Percentiles rank a stretch among this genome's conserved stretches.
Conservation (phyloP, 1,140 invertebrate genomes). For the Drosophila pruinosa region DNA sequence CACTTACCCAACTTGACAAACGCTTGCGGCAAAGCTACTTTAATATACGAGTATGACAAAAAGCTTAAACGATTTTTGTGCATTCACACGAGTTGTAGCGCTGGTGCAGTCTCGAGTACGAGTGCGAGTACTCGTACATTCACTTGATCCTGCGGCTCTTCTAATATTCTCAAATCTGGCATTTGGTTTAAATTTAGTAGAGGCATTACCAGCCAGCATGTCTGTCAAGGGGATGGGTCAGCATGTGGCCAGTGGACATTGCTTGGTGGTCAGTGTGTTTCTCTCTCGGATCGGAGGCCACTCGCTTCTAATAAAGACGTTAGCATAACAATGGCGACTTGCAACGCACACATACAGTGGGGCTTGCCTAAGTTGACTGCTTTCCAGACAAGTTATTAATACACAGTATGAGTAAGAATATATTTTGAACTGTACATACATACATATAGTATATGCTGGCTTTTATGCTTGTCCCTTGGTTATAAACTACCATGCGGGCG, state of each 20-base stretch:
- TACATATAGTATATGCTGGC: neutral
- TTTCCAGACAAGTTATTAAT: neutral
- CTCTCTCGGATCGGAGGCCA: neutral
- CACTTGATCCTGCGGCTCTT: neutral
- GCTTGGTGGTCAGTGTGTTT: neutral
- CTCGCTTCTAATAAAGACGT: constrained; percentile 47
- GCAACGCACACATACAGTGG: constrained; percentile 31
- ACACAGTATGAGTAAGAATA: too few relatives aligned
- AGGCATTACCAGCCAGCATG: constrained; percentile 11
- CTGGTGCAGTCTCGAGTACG: neutral
- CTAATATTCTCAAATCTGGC: constrained; percentile 28
- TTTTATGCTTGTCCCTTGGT: neutral
- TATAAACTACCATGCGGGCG: neutral
- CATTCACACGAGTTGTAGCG: neutral
- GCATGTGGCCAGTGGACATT: neutral
- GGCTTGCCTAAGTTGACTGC: neutral
- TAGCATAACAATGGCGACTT: constrained; percentile 49
- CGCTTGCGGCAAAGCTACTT: neutral
- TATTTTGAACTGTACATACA: neutral
- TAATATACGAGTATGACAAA: constrained; percentile 10
- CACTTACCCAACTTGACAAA: neutral
- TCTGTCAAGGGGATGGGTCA: neutral
- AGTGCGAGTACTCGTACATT: constrained; percentile 6
- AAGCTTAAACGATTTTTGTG: constrained; percentile 1
- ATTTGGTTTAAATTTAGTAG: constrained; percentile 26